A percentile compares a stretch with the other conserved stretches of the same genome.
Evolutionary conservation across 2,888 invertebrate genomes (phyloP).

Genomic region (Acheta domesticus): DNA sequence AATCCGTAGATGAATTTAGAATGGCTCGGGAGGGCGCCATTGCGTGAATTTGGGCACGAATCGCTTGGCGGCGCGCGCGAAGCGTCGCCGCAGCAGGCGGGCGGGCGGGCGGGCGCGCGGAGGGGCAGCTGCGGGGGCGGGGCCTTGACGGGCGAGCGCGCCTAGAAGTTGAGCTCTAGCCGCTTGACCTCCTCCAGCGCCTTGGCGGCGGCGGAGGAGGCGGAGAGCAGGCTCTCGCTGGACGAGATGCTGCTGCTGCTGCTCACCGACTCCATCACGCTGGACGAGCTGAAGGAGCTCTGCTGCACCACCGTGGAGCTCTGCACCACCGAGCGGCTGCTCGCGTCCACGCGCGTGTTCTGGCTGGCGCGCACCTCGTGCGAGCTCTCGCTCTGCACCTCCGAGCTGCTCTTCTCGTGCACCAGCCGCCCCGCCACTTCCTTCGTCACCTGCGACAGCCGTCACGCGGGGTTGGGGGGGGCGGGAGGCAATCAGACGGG

Average conservation of each 20-base stretch:
- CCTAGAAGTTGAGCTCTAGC: conserved; percentile 30
- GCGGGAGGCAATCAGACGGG: too few species aligned
- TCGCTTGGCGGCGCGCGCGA: too few species aligned
- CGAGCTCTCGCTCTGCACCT: conserved; percentile 45
- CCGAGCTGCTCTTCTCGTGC: conserved; percentile 46
- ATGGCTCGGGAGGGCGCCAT: too few species aligned
- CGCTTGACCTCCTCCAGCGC: conserved; percentile 33
- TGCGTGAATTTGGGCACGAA: too few species aligned
- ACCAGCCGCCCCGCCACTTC: conserved; percentile 47
- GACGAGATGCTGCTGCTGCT: conserved; percentile 28
- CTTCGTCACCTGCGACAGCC: conserved; percentile 44
- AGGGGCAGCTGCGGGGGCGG: not conserved
- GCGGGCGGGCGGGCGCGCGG: not conserved
- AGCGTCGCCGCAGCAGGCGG: too few species aligned
- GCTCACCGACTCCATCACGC: conserved; percentile 30
- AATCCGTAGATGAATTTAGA: too few species aligned
- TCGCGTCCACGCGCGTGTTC: not conserved
- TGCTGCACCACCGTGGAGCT: conserved; percentile 32
- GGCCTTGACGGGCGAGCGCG: too few species aligned
- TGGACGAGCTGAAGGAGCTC: conserved; percentile 37
- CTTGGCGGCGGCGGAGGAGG: conserved; percentile 28
- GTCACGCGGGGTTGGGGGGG: too few species aligned
- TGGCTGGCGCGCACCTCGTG: conserved; percentile 46
- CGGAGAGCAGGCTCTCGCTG: conserved; percentile 26
- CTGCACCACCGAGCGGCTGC: conserved; percentile 4